These are phyloP conservation scores for Tolmerus cingulatus DNA, from an alignment of 2,888 invertebrate genomes.

Conservation along the genomic window DNA sequence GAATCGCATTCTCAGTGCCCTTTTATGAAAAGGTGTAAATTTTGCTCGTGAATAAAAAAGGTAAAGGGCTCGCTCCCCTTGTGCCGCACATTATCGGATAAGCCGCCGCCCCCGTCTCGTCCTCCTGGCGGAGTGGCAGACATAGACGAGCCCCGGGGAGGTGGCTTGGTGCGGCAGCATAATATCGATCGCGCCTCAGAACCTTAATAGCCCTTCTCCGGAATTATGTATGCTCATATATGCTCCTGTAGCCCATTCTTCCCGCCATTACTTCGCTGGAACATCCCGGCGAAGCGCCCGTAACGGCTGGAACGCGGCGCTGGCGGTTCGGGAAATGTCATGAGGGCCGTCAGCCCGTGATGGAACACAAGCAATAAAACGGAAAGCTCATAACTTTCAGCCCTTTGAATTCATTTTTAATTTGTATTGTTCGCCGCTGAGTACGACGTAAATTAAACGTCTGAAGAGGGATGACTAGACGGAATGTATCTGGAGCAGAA, in stretches of 20 bases:
- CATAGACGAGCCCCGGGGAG: neutral
- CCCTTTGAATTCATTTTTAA: conserved; percentile 43
- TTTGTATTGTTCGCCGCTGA: conserved; percentile 33
- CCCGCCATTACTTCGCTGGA: conserved; percentile 6
- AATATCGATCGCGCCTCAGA: conserved; percentile 21
- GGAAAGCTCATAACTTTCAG: conserved; percentile 41
- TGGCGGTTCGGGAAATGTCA: conserved; percentile 34
- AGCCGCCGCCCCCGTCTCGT: neutral
- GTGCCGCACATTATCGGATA: neutral
- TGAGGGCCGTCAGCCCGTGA: conserved; percentile 39
- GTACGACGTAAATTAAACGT: conserved; percentile 36
- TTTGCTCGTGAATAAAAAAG: neutral
- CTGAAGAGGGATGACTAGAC: conserved; percentile 35
- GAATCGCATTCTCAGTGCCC: neutral
- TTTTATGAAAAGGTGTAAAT: neutral
- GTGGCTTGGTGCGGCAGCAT: conserved; percentile 10
- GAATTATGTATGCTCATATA: conserved; percentile 29
- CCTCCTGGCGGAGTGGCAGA: neutral
- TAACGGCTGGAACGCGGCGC: neutral
- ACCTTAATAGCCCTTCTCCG: conserved; percentile 26
- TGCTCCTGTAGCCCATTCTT: conserved; percentile 18
- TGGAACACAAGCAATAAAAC: conserved; percentile 40
- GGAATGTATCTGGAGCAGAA: conserved; percentile 29
- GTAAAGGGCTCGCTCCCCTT: neutral
- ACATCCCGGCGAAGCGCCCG: conserved; percentile 4